A percentile compares a stretch with the other conserved stretches of the same genome.
These are phyloP conservation scores for Hemiscyllium ocellatum DNA, from an alignment of 2,113 vertebrate species.

Conservation along the genomic window DNA sequence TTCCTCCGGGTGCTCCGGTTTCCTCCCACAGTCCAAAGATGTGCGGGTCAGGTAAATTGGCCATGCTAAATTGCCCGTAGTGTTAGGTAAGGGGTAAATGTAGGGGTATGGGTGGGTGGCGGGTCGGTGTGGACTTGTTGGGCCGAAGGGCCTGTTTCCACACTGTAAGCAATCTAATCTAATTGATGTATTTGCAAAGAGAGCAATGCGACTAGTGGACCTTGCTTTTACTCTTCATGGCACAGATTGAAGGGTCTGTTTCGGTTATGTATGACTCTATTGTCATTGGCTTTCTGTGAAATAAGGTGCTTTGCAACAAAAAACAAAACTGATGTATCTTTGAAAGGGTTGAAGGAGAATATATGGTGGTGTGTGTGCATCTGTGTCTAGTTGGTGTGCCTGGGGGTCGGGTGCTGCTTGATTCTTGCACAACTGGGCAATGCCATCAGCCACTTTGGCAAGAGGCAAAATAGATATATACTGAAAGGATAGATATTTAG, in stretches of 20 bases:
- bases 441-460: neutral
- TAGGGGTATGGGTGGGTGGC: no score
- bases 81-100: no score
- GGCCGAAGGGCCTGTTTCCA: no score
- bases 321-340: neutral
- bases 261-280: no score
- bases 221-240: neutral
- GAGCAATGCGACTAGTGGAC: neutral
- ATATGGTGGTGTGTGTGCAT: neutral
- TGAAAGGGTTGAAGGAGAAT: neutral
- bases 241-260: no score
- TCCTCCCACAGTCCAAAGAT: no score
- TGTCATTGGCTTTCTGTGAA: neutral
- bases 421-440: neutral
- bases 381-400: neutral
- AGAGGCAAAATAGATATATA: neutral
- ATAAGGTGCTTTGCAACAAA: neutral
- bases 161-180: no score
- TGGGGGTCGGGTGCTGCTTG: neutral
- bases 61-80: no score
- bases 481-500: neutral
- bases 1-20: no score
- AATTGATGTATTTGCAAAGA: neutral
- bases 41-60: no score
- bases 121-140: no score